Conservation (phyloP, 2,113 vertebrate genomes). For the Oxygymnocypris stewartii region DNA sequence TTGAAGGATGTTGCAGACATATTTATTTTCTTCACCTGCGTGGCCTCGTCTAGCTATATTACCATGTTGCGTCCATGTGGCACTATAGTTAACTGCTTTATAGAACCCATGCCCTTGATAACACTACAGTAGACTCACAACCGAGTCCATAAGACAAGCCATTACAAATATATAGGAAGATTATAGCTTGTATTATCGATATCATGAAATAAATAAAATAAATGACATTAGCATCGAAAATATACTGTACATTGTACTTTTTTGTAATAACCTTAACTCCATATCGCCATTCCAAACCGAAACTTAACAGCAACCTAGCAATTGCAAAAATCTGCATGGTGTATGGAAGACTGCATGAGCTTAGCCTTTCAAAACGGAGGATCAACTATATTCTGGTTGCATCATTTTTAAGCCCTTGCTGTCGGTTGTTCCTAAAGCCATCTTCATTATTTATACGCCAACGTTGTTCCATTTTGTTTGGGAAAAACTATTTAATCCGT, state of each 20-base stretch:
- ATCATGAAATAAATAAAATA: slow-evolving; percentile 62
- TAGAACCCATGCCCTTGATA: slow-evolving; percentile 71
- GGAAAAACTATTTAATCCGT: slow-evolving; percentile 42
- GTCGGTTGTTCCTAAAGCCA: slow-evolving; percentile 68
- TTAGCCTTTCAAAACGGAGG: slow-evolving; percentile 74
- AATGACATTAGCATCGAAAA: slow-evolving; percentile 62
- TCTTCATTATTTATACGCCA: slow-evolving; percentile 59
- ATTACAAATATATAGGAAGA: slow-evolving; percentile 66
- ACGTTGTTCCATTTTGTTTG: slow-evolving; percentile 45
- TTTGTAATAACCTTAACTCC: slow-evolving; percentile 56
- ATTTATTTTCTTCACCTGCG: slow-evolving; percentile 49
- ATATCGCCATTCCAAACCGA: slow-evolving; percentile 57
- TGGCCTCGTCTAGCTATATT: slow-evolving; percentile 53
- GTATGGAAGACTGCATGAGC: slow-evolving; percentile 78
- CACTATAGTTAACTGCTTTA: slow-evolving; percentile 65
- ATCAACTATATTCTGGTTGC: slow-evolving; percentile 71
- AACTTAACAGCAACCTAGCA: slow-evolving; percentile 69
- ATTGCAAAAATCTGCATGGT: slow-evolving; percentile 76
- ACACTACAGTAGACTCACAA: slow-evolving; percentile 63
- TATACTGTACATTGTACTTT: slow-evolving; percentile 55
- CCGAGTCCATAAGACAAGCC: slow-evolving; percentile 67
- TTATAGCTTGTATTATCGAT: slow-evolving; percentile 60
- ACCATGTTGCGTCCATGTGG: slow-evolving; percentile 53
- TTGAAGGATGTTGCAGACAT: slow-evolving; percentile 46
- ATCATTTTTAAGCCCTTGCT: slow-evolving; percentile 73